phyloP scores from a whole-genome alignment of 2,113 vertebrate genomes.

The Danionella cerebrum region DNA sequence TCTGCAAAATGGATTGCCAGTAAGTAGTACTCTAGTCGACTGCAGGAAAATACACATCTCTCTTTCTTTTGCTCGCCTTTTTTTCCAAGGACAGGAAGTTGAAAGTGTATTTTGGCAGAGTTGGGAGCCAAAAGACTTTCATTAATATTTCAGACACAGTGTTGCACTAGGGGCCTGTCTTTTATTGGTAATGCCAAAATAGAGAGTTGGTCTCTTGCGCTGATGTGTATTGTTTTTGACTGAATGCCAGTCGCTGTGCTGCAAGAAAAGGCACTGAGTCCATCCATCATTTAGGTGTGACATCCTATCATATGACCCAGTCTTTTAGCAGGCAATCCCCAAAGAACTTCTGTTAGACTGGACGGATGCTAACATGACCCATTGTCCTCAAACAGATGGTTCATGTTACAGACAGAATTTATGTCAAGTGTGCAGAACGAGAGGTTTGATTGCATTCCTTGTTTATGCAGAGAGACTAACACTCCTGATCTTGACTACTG shows the following conservation, averaged over 20 bases:
- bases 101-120: slow-evolving; percentile 50
- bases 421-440: slow-evolving; percentile 12
- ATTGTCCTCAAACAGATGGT: slow-evolving; percentile 9
- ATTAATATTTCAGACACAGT: slow-evolving; percentile 42
- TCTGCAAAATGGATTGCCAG: slow-evolving; percentile 33
- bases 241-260: slow-evolving; percentile 39
- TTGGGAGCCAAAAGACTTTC: slow-evolving; percentile 41
- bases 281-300: slow-evolving; percentile 49
- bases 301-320: slow-evolving; percentile 37
- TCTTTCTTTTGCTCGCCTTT: slow-evolving; percentile 33
- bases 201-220: slow-evolving; percentile 38
- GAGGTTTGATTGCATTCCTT: slow-evolving; percentile 21
- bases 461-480: slow-evolving; percentile 14
- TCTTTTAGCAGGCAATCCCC: slow-evolving; percentile 35
- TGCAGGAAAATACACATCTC: slow-evolving; percentile 48
- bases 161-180: slow-evolving; percentile 27
- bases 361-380: background rate
- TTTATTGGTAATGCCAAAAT: slow-evolving; percentile 30
- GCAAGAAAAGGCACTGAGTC: slow-evolving; percentile 39
- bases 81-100: slow-evolving; percentile 43
- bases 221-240: slow-evolving; percentile 48
- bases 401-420: slow-evolving; percentile 19
- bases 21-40: slow-evolving; percentile 33
- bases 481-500: background rate
- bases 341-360: background rate